A percentile compares a stretch with the other conserved stretches of the same genome.
phyloP scores from a whole-genome alignment of 2,113 vertebrate species.

The Amblyopsis rosae region DNA sequence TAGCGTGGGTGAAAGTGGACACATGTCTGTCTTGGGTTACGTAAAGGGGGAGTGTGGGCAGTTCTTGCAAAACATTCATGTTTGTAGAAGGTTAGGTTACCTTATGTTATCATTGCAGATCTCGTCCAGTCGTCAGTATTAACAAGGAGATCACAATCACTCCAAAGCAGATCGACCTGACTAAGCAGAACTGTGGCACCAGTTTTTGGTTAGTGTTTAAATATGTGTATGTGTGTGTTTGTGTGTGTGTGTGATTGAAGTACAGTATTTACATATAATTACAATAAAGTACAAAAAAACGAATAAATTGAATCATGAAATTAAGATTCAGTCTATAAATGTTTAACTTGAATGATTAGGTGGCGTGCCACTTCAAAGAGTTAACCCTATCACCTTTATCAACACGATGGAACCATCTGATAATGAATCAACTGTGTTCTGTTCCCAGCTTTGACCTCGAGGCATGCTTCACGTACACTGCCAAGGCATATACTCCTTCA shows the following conservation, averaged over 20 bases:
- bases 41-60: too few species aligned
- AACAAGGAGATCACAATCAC: slow-evolving; percentile 79
- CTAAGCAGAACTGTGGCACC: slow-evolving; percentile 65
- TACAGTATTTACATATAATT: not conserved
- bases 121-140: slow-evolving; percentile 88
- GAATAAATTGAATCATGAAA: too few species aligned
- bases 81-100: not conserved
- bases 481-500: slow-evolving; percentile 77
- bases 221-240: not conserved
- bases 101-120: slow-evolving; percentile 64
- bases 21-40: too few species aligned
- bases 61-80: not conserved
- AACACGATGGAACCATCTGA: not conserved
- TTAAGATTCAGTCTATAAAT: too few species aligned
- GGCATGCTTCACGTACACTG: slow-evolving; percentile 87
- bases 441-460: slow-evolving; percentile 82
- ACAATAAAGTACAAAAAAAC: too few species aligned
- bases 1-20: too few species aligned
- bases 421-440: slow-evolving; percentile 16
- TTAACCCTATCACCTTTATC: not conserved
- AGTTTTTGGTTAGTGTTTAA: slow-evolving; percentile 81
- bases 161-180: slow-evolving; percentile 74
- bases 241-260: not conserved
- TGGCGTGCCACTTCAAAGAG: not conserved
- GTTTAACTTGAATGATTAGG: not conserved